Evolutionary conservation across 1,140 invertebrate genomes (phyloP).

Genomic region (Leptinotarsa texana): DNA sequence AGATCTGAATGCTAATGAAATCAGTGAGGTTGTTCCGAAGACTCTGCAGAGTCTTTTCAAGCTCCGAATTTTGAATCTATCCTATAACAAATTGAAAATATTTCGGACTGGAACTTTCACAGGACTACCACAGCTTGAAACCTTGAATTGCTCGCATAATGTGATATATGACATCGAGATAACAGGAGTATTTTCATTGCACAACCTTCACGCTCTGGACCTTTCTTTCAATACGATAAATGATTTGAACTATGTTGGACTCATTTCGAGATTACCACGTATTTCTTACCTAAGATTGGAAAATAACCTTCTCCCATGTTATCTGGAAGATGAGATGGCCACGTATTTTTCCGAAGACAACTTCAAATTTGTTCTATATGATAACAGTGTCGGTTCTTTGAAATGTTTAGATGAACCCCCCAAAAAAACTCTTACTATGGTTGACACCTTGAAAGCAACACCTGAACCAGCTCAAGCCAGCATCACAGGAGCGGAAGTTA

Average conservation of each 20-base stretch:
- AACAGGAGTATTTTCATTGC: conserved; percentile 46
- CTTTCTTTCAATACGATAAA: conserved; percentile 47
- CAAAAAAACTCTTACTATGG: not conserved
- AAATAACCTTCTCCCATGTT: conserved; percentile 47
- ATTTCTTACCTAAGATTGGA: conserved; percentile 46
- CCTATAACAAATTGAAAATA: conserved; percentile 40
- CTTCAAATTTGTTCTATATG: conserved; percentile 45
- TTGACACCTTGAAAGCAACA: conserved; percentile 15
- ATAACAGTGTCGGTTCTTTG: conserved; percentile 24
- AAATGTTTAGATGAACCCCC: conserved; percentile 39
- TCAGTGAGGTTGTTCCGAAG: conserved; percentile 34
- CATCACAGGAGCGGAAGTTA: conserved; percentile 25
- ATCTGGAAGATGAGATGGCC: conserved; percentile 49
- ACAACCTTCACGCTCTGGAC: conserved; percentile 48
- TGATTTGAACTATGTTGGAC: conserved; percentile 46
- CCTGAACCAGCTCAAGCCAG: conserved; percentile 8
- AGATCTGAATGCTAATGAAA: conserved; percentile 42
- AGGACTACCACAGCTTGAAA: conserved; percentile 44
- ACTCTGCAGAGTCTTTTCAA: conserved; percentile 36
- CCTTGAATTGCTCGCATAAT: conserved; percentile 47
- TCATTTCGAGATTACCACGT: conserved; percentile 44
- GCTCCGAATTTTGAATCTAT: conserved; percentile 39
- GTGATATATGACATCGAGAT: conserved; percentile 39
- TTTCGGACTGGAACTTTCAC: conserved; percentile 43
- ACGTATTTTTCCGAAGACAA: conserved; percentile 47